These are phyloP conservation scores for Chiroxiphia lanceolata DNA, from an alignment of 2,797 vertebrate genomes.

Conservation along the genomic window DNA sequence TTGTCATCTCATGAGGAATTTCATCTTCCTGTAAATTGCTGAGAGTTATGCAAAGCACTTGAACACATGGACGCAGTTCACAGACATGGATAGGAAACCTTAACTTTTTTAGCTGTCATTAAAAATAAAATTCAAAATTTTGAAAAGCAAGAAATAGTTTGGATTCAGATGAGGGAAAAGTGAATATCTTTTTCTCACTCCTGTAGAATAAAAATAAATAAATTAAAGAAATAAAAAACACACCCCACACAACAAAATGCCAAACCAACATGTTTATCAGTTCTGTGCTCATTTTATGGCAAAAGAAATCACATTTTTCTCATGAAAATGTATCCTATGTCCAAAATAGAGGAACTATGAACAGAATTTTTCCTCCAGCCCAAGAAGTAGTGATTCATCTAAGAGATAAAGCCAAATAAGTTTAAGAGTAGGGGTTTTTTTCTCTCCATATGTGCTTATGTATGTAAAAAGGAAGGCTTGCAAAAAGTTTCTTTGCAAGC, in stretches of 20 bases:
- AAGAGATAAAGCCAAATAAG: not conserved
- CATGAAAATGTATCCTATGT: not conserved
- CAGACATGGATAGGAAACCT: not conserved
- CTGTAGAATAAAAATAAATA: not conserved
- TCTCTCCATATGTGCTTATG: not conserved
- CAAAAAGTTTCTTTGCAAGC: not conserved
- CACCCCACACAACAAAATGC: not conserved
- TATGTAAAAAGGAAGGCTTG: not conserved
- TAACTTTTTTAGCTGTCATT: not conserved
- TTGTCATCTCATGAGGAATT: not conserved
- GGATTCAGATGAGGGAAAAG: not conserved
- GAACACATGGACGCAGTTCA: not conserved
- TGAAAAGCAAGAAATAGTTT: not conserved
- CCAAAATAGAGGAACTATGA: not conserved
- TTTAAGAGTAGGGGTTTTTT: not conserved
- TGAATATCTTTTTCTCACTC: not conserved
- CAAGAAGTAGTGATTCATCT: not conserved
- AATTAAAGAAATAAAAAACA: not conserved
- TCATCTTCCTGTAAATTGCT: not conserved
- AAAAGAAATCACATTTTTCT: not conserved
- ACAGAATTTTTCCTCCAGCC: not conserved
- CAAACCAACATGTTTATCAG: not conserved
- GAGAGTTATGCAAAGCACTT: not conserved
- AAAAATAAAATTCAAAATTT: not conserved
- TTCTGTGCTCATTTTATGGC: not conserved